Evolutionary conservation across 2,888 invertebrate genomes (phyloP), one percentile per base, ranked within the genome.

Genomic region (Argyra leucocephala): DNA sequence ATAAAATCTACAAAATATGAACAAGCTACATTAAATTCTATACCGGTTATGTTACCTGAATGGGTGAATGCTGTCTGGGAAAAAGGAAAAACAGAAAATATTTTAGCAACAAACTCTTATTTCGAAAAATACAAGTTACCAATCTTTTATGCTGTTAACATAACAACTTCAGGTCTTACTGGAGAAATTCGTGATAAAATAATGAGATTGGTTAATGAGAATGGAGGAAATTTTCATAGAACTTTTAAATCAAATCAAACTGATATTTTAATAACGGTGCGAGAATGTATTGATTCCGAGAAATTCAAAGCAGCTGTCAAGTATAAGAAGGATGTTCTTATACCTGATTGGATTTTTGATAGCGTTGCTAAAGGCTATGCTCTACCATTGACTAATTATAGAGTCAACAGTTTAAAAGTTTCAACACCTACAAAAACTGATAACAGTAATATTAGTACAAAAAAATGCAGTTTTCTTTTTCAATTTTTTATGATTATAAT

Each of bases 31-130:
- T 68, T 77, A 5, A 75, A 75, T 64, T 74, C 70, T 4, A 84
- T 89, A 66, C 86, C 88, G 36, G 83, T 95, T 12, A 89, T 95
- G 88, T 83, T 84, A 5, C 83, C 85, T 10, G 82, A 85, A 21
- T 96, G 96, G 95, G 82, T 96, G 0, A 81, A 87, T 48, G 85
- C 85, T 0, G 88, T 94, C 0, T 96, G 94, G 94, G 81, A 88
- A 18, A 81, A 82, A 2, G 89, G 90, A 64, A 81, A 87, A 60
- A 80, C 77, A 0, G 79, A 83, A 64, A 62, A 57, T 12, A 78
- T 90, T 0, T 81, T 81, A 61, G 90, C 87, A 0, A 81, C 83
- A 0, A 88, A 90, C 68, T 68, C 80, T 0, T 83, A 84, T 64
- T 93, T 93, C 79, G 81, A 72, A 84, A 89, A 77, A 66, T 81